Evolutionary conservation across 2,888 invertebrate genomes (phyloP).

Genomic region (Cataglyphis rosenhaueri): DNA sequence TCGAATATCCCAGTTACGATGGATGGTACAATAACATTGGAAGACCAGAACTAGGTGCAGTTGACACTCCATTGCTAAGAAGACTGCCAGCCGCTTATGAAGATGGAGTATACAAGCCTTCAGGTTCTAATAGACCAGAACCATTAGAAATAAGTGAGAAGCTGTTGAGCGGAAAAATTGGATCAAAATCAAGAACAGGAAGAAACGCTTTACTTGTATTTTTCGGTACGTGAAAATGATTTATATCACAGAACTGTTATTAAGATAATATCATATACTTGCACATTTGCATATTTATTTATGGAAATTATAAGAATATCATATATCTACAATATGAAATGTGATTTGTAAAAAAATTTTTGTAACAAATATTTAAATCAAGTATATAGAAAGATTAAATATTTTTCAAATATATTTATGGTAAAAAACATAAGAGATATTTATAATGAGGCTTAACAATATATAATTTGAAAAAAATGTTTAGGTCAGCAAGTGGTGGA

Average conservation of each 20-base stretch:
- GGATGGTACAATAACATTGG: slow-evolving; percentile 77
- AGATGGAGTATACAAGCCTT: slow-evolving; percentile 87
- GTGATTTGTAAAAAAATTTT: background rate
- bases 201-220: slow-evolving; percentile 88
- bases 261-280: background rate
- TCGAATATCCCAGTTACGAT: slow-evolving; percentile 75
- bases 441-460: background rate
- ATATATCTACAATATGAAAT: background rate
- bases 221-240: slow-evolving; percentile 85
- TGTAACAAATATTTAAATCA: background rate
- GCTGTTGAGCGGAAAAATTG: slow-evolving; percentile 85
- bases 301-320: background rate
- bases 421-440: background rate
- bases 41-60: slow-evolving; percentile 73
- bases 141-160: slow-evolving; percentile 86
- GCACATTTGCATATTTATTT: slow-evolving; percentile 19
- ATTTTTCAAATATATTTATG: background rate
- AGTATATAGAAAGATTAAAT: background rate
- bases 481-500: slow-evolving; percentile 88
- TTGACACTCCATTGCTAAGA: slow-evolving; percentile 86
- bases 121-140: slow-evolving; percentile 86
- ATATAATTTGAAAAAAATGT: background rate
- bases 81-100: slow-evolving; percentile 87
- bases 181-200: slow-evolving; percentile 85
- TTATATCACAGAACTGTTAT: background rate